Percentiles rank a stretch among this genome's conserved stretches.
phyloP scores from a whole-genome alignment of 1,140 invertebrate species.

The Euborellia annulipes region DNA sequence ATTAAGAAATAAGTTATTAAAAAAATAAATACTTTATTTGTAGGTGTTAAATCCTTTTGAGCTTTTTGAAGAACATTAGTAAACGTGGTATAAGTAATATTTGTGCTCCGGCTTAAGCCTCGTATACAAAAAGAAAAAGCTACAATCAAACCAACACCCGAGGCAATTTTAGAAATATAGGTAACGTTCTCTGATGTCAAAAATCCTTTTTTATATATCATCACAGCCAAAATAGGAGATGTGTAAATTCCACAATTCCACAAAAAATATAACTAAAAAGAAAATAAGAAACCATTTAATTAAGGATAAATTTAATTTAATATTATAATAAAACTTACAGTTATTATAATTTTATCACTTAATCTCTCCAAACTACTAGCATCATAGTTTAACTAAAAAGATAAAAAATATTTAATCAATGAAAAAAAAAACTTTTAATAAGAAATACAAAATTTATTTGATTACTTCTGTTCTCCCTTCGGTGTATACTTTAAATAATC shows the following conservation, averaged over 20 bases:
- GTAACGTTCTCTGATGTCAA: slow-evolving; percentile 40
- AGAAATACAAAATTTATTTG: no score
- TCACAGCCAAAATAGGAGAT: slow-evolving; percentile 56
- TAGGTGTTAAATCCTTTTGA: slow-evolving; percentile 30
- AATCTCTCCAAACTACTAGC: no score
- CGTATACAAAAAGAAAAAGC: slow-evolving; percentile 45
- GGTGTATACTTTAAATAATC: no score
- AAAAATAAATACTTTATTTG: slow-evolving; percentile 27
- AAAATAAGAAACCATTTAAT: no score
- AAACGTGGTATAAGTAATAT: slow-evolving; percentile 58
- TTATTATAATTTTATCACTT: no score
- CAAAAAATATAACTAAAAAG: slow-evolving; percentile 37
- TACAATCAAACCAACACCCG: slow-evolving; percentile 45
- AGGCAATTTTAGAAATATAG: slow-evolving; percentile 40
- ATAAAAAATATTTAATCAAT: no score
- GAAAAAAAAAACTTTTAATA: no score
- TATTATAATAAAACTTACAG: no score
- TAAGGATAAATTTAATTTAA: no score
- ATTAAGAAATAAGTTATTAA: neutral
- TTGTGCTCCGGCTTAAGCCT: slow-evolving; percentile 52
- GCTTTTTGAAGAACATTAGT: slow-evolving; percentile 43
- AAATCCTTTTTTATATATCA: slow-evolving; percentile 53
- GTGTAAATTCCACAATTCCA: slow-evolving; percentile 57
- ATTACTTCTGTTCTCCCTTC: no score
- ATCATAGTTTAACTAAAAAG: no score